phyloP scores from a whole-genome alignment of 2,113 vertebrate genomes.

The Corythaeola cristata region DNA sequence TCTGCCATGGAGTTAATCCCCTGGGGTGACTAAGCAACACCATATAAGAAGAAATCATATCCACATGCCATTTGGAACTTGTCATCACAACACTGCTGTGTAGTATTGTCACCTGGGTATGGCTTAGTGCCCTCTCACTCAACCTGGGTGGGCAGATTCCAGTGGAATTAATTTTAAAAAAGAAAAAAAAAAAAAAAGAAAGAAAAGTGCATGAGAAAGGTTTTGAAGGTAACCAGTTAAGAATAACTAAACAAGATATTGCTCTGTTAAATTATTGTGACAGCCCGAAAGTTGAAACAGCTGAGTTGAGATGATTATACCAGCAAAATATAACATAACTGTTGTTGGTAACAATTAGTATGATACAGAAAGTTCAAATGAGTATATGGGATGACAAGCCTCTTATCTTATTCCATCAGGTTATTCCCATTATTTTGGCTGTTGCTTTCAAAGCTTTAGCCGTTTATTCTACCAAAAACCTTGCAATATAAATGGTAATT shows the following conservation, averaged over 20 bases:
- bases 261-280: neutral
- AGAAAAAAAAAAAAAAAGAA: neutral
- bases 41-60: neutral
- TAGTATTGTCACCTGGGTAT: neutral
- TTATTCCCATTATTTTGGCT: neutral
- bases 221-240: neutral
- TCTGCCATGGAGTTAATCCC: neutral
- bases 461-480: neutral
- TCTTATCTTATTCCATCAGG: neutral
- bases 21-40: neutral
- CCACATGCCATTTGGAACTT: neutral
- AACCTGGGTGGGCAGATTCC: neutral
- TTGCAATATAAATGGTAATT: neutral
- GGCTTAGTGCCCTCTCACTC: neutral
- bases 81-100: neutral
- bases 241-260: neutral
- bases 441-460: neutral
- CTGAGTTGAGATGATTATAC: neutral
- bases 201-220: neutral
- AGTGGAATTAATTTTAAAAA: neutral
- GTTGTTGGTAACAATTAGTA: neutral
- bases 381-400: neutral
- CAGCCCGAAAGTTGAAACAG: neutral
- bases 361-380: neutral
- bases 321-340: neutral